phyloP scores from a whole-genome alignment of 1,140 invertebrate genomes.

The Phthorimaea operculella region DNA sequence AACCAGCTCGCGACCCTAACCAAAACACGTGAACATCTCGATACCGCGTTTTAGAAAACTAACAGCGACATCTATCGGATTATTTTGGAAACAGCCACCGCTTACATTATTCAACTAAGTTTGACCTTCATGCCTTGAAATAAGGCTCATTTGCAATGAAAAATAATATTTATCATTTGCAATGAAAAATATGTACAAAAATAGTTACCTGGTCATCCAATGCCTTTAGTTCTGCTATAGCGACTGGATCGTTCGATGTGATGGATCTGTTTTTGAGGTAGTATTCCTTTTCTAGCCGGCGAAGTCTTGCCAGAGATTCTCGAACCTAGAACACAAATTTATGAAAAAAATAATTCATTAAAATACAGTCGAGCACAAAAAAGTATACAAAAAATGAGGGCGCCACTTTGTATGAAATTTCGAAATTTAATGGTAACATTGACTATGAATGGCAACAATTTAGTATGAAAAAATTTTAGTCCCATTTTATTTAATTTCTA shows the following conservation, averaged over 20 bases:
- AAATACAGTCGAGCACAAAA: too few relatives aligned
- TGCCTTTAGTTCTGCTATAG: constrained; percentile 75
- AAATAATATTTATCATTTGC: neutral
- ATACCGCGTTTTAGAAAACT: neutral
- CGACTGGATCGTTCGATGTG: constrained; percentile 72
- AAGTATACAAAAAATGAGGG: too few relatives aligned
- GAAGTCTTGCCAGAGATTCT: constrained; percentile 82
- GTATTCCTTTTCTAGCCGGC: constrained; percentile 89
- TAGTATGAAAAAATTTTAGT: too few relatives aligned
- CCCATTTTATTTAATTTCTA: too few relatives aligned
- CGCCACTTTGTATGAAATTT: too few relatives aligned
- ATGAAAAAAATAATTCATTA: too few relatives aligned
- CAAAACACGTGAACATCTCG: neutral
- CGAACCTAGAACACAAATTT: constrained; percentile 67
- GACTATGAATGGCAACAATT: too few relatives aligned
- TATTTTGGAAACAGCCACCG: too few relatives aligned
- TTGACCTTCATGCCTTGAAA: too few relatives aligned
- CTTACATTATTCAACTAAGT: too few relatives aligned
- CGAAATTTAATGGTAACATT: too few relatives aligned
- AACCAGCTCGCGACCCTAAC: neutral
- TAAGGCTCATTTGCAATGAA: neutral
- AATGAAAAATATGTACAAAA: neutral
- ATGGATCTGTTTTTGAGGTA: constrained; percentile 87
- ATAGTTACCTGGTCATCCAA: constrained; percentile 73
- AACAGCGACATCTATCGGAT: neutral